Conservation (phyloP, 1,140 invertebrate genomes). For the Hylyphantes graminicola region DNA sequence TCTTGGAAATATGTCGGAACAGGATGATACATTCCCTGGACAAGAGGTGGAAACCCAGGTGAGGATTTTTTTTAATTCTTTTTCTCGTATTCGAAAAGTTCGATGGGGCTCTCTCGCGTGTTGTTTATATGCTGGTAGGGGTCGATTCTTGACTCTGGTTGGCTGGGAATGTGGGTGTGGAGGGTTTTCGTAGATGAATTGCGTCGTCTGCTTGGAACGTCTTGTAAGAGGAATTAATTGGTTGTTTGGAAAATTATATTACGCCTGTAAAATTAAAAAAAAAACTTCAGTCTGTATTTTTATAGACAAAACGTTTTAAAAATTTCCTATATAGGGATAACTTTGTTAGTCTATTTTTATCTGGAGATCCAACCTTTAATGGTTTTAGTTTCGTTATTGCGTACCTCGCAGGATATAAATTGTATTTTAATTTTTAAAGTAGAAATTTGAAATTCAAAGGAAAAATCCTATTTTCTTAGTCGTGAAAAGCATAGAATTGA, state of each 20-base stretch:
- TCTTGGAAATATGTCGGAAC: conserved; percentile 50
- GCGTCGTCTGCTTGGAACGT: conserved; percentile 41
- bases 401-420: no score
- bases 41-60: conserved; percentile 54
- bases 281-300: background rate
- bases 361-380: no score
- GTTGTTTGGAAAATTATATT: conserved; percentile 4
- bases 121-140: conserved; percentile 30
- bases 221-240: conserved; percentile 5
- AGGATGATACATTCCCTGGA: conserved; percentile 61
- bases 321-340: no score
- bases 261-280: background rate
- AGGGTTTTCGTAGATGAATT: background rate
- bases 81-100: conserved; percentile 22
- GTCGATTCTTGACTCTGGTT: conserved; percentile 53
- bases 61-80: background rate
- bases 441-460: no score
- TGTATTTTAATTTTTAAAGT: no score
- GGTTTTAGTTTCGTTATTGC: no score
- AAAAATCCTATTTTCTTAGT: no score
- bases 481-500: no score
- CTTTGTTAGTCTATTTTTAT: no score
- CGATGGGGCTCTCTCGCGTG: conserved; percentile 36
- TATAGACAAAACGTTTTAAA: no score
- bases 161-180: conserved; percentile 41